Evolutionary conservation across 2,113 vertebrate species (phyloP), one percentile per base, ranked within the genome.

Genomic region (Oryzias celebensis): DNA sequence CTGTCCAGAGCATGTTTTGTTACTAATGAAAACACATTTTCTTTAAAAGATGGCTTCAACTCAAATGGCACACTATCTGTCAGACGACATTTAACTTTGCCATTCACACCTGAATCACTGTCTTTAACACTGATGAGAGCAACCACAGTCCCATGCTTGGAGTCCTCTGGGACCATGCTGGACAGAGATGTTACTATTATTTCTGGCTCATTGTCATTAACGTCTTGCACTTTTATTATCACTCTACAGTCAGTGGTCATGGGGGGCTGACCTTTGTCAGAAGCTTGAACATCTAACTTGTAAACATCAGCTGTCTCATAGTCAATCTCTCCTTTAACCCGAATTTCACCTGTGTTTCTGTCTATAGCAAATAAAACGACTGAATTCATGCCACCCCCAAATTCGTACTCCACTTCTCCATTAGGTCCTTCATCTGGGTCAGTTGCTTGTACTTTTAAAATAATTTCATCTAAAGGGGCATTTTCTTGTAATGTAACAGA

Each of bases 121-220:
- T 92, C 90, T 17, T 42, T n/a, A 3, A 91, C 62, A 74, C 86
- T 89, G 2, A 91, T 86, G 0, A 92, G 68, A 28, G 85, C 75
- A 10, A 91, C 65, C 5, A 86, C 78, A 0, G 88, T 89, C 0
- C 84, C 89, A 0, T 53, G 71, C 42, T 75, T 80, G 8, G 85
- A 74, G 56, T 91, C 75, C 0, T 91, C 91, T 0, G 82, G 26
- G 42, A 91, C 68, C 5, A 54, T 55, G 0, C 24, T 82, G 0
- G 86, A 91, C 14, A 92, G 51, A 0, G 90, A 91, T 1, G 88
- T 92, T 16, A 93, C 61, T 0, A 79, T 80, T 31, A 94, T 75
- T 42, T 88, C 84, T 0, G 93, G 92, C 5, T 53, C 18, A 58
- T 93, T 94, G 64, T 96, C 93, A 26, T 96, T 95, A 14, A 92